A percentile compares a stretch with the other conserved stretches of the same genome.
These are phyloP conservation scores for Pygoscelis adeliae DNA, from an alignment of 2,113 vertebrate species.

Conservation along the genomic window DNA sequence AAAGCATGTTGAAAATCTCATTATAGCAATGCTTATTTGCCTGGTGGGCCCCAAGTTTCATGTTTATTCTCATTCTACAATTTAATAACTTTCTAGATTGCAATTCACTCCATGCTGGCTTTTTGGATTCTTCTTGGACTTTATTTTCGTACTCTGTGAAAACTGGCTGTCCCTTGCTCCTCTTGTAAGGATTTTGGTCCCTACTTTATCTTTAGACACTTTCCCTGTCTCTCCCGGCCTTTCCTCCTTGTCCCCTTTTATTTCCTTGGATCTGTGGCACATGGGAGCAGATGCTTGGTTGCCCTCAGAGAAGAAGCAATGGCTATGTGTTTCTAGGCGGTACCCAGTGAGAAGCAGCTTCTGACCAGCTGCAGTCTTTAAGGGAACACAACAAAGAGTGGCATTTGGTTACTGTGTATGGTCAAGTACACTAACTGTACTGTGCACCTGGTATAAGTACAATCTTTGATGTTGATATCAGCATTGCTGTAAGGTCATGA, in stretches of 20 bases:
- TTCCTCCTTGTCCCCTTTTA: background rate
- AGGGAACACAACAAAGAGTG: background rate
- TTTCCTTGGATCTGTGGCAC: background rate
- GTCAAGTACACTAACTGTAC: no score
- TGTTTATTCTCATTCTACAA: background rate
- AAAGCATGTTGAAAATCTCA: background rate
- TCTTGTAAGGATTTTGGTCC: background rate
- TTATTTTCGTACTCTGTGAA: background rate
- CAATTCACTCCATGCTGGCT: background rate
- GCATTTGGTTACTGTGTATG: background rate
- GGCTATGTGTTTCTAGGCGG: background rate
- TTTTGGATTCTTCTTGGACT: background rate
- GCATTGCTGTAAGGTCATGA: fast-evolving
- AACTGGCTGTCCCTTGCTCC: background rate
- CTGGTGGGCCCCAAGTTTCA: background rate
- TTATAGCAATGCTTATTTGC: fast-evolving
- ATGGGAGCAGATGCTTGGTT: background rate
- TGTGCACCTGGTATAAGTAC: background rate
- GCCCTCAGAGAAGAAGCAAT: background rate
- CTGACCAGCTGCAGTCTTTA: background rate
- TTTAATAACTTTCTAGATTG: background rate
- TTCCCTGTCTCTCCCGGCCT: background rate
- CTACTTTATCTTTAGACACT: background rate
- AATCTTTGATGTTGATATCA: background rate
- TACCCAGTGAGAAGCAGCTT: background rate